Percentiles rank a stretch among this genome's conserved stretches.
These are phyloP conservation scores for Myxocyprinus asiaticus DNA, from an alignment of 2,113 vertebrate species.

Conservation along the genomic window DNA sequence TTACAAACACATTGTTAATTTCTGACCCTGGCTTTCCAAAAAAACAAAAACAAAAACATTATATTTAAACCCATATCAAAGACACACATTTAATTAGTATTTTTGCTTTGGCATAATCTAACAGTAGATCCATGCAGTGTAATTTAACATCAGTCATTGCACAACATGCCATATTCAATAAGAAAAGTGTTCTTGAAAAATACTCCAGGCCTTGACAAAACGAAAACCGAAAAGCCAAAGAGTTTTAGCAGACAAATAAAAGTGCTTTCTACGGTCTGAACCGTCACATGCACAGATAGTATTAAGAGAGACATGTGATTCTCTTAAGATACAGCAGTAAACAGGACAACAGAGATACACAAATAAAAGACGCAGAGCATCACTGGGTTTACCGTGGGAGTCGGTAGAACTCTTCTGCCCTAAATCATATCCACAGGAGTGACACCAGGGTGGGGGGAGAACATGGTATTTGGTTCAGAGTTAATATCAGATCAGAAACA, in stretches of 20 bases:
- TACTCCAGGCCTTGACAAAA: conserved; percentile 11
- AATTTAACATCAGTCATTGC: conserved; percentile 40
- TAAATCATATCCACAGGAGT: conserved; percentile 62
- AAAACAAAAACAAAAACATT: too few relatives aligned
- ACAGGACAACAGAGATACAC: conserved; percentile 31
- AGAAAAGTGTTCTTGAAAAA: conserved; percentile 17
- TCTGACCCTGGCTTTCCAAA: too few relatives aligned
- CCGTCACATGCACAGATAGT: conserved; percentile 49
- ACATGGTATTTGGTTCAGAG: conserved; percentile 38
- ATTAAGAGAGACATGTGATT: conserved; percentile 26
- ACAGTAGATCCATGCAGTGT: conserved; percentile 42
- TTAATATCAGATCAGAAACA: too few relatives aligned
- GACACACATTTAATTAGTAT: too few relatives aligned
- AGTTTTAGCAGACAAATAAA: conserved; percentile 34
- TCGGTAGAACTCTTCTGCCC: conserved; percentile 76
- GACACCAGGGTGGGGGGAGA: conserved; percentile 60
- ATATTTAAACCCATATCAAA: too few relatives aligned
- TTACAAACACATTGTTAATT: too few relatives aligned
- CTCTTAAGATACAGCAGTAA: conserved; percentile 42
- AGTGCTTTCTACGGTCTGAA: conserved; percentile 15
- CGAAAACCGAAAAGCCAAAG: neutral
- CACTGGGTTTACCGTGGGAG: conserved; percentile 74
- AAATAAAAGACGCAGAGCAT: conserved; percentile 49
- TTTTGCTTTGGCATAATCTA: neutral
- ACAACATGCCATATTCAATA: conserved; percentile 48